Conservation (phyloP, 2,113 vertebrate species). For the Hippopotamus amphibius region DNA sequence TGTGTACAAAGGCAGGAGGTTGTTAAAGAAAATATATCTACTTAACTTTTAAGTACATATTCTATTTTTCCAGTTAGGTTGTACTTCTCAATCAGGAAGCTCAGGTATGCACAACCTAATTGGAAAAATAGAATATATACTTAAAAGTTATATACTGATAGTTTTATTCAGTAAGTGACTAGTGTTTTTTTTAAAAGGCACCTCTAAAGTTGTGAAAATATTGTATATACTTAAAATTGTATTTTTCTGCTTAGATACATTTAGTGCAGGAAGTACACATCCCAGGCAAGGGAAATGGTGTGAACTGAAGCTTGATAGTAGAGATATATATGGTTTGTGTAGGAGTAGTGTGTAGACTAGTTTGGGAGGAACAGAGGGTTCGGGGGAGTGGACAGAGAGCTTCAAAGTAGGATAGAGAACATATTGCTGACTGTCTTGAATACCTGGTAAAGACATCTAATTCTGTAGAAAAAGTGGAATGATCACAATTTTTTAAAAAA, state of each 20-base stretch:
- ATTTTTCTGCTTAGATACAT: neutral
- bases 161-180: neutral
- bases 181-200: neutral
- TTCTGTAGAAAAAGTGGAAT: neutral
- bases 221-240: neutral
- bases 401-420: constrained; percentile 4
- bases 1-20: neutral
- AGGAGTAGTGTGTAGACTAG: neutral
- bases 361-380: constrained; percentile 31
- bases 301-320: neutral
- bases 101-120: neutral
- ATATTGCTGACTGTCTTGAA: constrained; percentile 13
- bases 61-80: neutral
- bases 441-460: neutral
- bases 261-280: neutral
- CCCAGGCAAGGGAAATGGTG: neutral
- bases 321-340: neutral
- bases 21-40: neutral
- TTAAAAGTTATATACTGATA: neutral
- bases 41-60: neutral
- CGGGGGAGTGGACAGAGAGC: neutral
- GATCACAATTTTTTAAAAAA: neutral
- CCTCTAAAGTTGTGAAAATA: neutral
- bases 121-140: neutral
- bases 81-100: neutral